Evolutionary conservation across 2,888 invertebrate genomes (phyloP).

Genomic region (Caenorhabditis becei): DNA sequence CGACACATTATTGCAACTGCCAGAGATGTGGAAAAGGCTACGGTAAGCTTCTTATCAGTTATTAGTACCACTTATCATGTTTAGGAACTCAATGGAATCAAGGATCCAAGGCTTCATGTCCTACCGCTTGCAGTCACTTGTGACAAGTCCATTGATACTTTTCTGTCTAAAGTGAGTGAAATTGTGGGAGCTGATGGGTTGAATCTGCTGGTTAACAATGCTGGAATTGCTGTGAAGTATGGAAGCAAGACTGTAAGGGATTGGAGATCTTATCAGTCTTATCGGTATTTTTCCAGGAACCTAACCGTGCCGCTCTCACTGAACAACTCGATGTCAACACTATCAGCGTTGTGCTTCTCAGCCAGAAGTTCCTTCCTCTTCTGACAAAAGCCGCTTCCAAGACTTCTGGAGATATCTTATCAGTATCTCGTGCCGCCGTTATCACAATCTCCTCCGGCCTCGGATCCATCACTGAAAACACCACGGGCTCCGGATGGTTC

Average conservation of each 20-base stretch:
- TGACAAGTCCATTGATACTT: slow-evolving; percentile 51
- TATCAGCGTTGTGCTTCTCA: slow-evolving; percentile 52
- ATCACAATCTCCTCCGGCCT: slow-evolving; percentile 64
- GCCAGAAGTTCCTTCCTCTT: slow-evolving; percentile 64
- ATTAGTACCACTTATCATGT: neutral
- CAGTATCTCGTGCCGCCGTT: slow-evolving; percentile 46
- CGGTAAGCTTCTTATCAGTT: slow-evolving; percentile 39
- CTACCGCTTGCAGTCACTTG: slow-evolving; percentile 42
- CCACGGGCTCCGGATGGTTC: slow-evolving; percentile 53
- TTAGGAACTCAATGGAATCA: slow-evolving; percentile 56
- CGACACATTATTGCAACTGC: slow-evolving; percentile 90
- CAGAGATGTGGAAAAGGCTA: slow-evolving; percentile 86
- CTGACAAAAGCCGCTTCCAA: slow-evolving; percentile 50
- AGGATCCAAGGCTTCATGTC: slow-evolving; percentile 47
- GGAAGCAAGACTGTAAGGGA: slow-evolving; percentile 26
- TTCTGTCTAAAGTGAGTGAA: slow-evolving; percentile 35
- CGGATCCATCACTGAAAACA: slow-evolving; percentile 61
- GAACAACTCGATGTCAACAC: slow-evolving; percentile 88
- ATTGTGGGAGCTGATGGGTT: slow-evolving; percentile 62
- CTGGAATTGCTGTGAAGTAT: slow-evolving; percentile 43
- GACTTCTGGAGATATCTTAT: slow-evolving; percentile 42
- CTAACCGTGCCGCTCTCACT: slow-evolving; percentile 85
- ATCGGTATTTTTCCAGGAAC: slow-evolving; percentile 27
- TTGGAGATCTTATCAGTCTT: no score
- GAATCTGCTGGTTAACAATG: slow-evolving; percentile 57